Base-by-base conservation (phyloP, 2,888 invertebrate species). In the Oasisia sp. region DNA sequence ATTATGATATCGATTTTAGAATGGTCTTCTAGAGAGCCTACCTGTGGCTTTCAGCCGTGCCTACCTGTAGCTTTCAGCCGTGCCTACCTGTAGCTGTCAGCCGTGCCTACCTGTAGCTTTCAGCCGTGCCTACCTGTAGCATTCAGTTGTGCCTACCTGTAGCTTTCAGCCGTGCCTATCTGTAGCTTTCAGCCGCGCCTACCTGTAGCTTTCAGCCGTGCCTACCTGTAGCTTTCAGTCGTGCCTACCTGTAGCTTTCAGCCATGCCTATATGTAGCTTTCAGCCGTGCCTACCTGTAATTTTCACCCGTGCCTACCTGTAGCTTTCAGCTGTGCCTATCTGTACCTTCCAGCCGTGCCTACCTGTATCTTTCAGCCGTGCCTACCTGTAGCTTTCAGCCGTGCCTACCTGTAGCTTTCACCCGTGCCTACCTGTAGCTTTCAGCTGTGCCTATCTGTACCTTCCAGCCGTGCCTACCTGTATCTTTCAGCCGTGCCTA, bases 1-100 rank as follows among this genome's bases (percentile, higher is more conserved):
- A 38, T 38, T 38, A 38, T 38, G 1, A 38, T 38, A 38, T 38
- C 38, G 38, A 38, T 38, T 38, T 38, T 38, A 38, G 38, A 38
- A 4, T 38, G 38, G 38, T 38, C 38, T 38, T 38, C 2, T 38
- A 4, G 38, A 38, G 38, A 38, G 38, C n/a, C n/a, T n/a, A n/a
- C n/a, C n/a, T n/a, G n/a, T n/a, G n/a, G n/a, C n/a, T n/a, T n/a
- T n/a, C n/a, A n/a, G n/a, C 74, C 5, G 74, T 74, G 74, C 74
- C 74, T n/a, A 74, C 74, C 74, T 74, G 74, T 74, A 74, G 74
- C 74, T n/a, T n/a, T n/a, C n/a, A n/a, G n/a, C 74, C 5, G 74
- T 74, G 74, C 74, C 74, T n/a, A 74, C 74, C 74, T 74, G 74
- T 74, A 74, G 74, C 74, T n/a, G n/a, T n/a, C n/a, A n/a, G n/a